phyloP scores from a whole-genome alignment of 1,140 invertebrate genomes.

The Drosophila tsacasi region DNA sequence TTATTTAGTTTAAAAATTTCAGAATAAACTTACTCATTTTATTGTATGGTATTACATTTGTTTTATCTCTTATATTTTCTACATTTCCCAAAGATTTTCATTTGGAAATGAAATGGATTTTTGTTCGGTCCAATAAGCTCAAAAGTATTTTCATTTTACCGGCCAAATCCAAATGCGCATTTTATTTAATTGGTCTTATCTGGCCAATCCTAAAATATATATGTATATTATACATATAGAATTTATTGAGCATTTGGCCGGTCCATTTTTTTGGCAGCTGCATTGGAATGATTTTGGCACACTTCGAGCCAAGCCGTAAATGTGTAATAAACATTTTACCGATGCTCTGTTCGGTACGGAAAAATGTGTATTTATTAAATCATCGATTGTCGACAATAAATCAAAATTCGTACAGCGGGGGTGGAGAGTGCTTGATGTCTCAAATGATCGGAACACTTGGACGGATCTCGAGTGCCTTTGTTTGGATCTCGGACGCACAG shows the following conservation, averaged over 20 bases:
- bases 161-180: slow-evolving; percentile 48
- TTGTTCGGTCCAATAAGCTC: not conserved
- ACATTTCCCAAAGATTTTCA: not conserved
- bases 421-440: slow-evolving; percentile 24
- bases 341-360: not conserved
- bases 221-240: slow-evolving; percentile 4
- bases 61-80: too few relatives aligned
- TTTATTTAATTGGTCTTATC: slow-evolving; percentile 39
- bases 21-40: not conserved
- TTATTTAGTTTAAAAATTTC: not conserved
- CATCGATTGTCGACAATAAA: slow-evolving; percentile 55
- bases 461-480: slow-evolving; percentile 60
- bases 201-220: slow-evolving; percentile 12
- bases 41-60: not conserved
- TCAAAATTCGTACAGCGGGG: slow-evolving; percentile 22
- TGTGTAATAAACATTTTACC: slow-evolving; percentile 39
- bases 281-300: slow-evolving; percentile 25
- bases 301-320: slow-evolving; percentile 2
- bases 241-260: slow-evolving; percentile 41
- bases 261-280: slow-evolving; percentile 45
- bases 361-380: slow-evolving; percentile 51
- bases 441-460: slow-evolving; percentile 6
- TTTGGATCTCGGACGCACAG: slow-evolving; percentile 35
- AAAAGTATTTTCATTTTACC: slow-evolving; percentile 18
- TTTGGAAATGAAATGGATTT: not conserved